Conservation (phyloP, 2,113 vertebrate species). For the Paracanthobrama guichenoti region DNA sequence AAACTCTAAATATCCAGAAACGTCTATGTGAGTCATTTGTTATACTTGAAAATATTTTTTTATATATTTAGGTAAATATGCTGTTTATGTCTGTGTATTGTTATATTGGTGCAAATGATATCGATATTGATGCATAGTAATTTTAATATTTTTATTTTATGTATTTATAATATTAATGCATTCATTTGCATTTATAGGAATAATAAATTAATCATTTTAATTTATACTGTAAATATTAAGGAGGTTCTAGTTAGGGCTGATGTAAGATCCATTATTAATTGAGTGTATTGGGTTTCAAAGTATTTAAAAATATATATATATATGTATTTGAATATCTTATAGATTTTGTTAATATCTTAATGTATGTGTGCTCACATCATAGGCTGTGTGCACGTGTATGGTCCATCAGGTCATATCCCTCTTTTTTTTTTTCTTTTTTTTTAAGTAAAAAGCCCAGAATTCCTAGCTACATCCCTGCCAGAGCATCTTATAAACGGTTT, state of each 20-base stretch:
- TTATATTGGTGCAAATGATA: background rate
- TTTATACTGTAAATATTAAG: background rate
- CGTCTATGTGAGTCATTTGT: too few species aligned
- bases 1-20: too few species aligned
- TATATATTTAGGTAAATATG: background rate
- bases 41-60: background rate
- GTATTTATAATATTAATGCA: background rate
- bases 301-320: too few species aligned
- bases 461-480: background rate
- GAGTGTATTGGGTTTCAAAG: too few species aligned
- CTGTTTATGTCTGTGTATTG: background rate
- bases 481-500: background rate
- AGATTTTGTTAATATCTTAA: background rate
- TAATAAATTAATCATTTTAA: background rate
- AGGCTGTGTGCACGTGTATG: background rate
- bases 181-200: background rate
- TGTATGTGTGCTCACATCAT: background rate
- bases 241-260: background rate
- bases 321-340: too few species aligned
- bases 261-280: background rate
- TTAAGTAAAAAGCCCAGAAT: background rate
- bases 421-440: too few species aligned
- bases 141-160: background rate
- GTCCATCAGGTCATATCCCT: background rate
- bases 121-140: background rate